Evolutionary conservation across 2,797 vertebrate species (phyloP), one percentile per base, ranked within the genome.

Genomic region (Sitta carolinensis): DNA sequence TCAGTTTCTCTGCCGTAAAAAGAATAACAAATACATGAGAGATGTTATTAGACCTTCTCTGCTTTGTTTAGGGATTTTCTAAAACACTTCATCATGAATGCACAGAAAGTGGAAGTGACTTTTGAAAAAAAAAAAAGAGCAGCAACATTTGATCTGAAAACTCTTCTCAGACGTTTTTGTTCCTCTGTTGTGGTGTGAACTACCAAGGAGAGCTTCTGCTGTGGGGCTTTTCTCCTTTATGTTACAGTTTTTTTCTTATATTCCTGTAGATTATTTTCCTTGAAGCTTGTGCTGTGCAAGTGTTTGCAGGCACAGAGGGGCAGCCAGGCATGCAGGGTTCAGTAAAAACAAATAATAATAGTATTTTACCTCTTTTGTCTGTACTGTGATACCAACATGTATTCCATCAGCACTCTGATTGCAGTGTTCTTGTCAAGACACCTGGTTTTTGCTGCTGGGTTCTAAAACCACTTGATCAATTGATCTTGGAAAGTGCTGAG

Each of bases 391-490:
- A 58, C 68, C 67, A 85, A 32, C 7, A 2, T 40, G n/a, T 83
- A 63, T 93, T 94, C 57, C 76, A 80, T 92, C 84, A 91, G 64
- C 57, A 16, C 70, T 84, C 69, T 68, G 68, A 70, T 25, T 94
- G 82, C 47, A 67, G 70, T 40, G 62, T 45, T 92, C 40, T 69
- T 91, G 69, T 89, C 57, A 63, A 61, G 64, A 87, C 59, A 55
- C 61, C 80, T 81, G 52, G 0, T 2, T 84, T 85, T 90, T 85
- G 74, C 61, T 75, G 42, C 63, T 88, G 87, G 57, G 72, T 63
- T 74, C 82, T 88, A 84, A 93, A 94, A 84, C 43, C 77, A 64
- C 66, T 93, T 93, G 73, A 85, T 95, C 79, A 81, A 51, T 77
- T 82, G 52, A 67, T 89, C 52, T 69, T 66, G 64, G 67, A 78